Percentiles rank a stretch among this genome's conserved stretches.
phyloP scores from a whole-genome alignment of 2,797 vertebrate genomes.

The Thalassophryne amazonica region DNA sequence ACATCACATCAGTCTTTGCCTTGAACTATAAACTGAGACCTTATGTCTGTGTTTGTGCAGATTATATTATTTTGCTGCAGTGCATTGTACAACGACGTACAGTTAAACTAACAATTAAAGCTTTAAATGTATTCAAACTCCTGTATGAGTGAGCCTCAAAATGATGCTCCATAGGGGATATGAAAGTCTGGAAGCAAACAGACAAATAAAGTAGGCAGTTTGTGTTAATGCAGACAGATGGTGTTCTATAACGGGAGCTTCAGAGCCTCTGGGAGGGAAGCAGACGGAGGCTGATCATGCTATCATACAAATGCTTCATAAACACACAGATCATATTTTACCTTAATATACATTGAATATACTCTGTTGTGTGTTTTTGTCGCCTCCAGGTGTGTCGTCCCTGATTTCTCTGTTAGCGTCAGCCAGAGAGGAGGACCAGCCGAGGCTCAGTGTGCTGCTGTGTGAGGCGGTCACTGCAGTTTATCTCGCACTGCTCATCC shows the following conservation, averaged over 20 bases:
- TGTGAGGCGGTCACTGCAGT: conserved; percentile 96
- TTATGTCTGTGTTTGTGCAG: no score
- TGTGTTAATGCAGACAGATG: conserved; percentile 71
- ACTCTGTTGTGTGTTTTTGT: background rate
- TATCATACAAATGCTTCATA: conserved; percentile 37
- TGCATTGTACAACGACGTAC: no score
- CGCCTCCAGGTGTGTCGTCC: conserved; percentile 88
- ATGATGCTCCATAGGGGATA: conserved; percentile 14
- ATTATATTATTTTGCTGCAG: no score
- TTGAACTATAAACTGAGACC: no score
- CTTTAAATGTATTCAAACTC: no score
- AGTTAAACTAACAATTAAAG: no score
- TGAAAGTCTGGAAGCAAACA: conserved; percentile 22
- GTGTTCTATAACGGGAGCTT: conserved; percentile 66
- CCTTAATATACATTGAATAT: background rate
- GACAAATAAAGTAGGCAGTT: conserved; percentile 45
- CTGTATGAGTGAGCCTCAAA: conserved; percentile 23
- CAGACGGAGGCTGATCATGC: conserved; percentile 43
- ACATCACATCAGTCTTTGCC: no score
- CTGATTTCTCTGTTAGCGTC: conserved; percentile 91
- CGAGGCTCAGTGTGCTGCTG: conserved; percentile 87
- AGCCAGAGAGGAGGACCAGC: conserved; percentile 93
- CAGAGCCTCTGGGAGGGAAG: conserved; percentile 65
- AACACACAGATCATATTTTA: conserved; percentile 21
- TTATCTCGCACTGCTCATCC: conserved; percentile 92